Evolutionary conservation across 2,888 invertebrate genomes (phyloP).

Genomic region (Brachynemurus nebulosus): DNA sequence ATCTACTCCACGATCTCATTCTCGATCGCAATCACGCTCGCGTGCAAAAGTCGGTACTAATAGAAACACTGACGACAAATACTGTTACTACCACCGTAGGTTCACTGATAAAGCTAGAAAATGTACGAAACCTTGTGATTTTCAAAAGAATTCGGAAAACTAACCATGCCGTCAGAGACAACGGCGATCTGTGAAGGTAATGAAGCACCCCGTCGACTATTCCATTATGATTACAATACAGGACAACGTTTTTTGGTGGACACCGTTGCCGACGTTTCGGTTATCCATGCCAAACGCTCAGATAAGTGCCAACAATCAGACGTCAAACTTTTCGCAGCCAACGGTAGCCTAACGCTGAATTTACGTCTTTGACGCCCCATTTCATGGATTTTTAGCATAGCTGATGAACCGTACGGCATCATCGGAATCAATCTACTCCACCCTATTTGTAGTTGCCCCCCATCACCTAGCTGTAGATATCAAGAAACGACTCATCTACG

Average conservation of each 20-base stretch:
- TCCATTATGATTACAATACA: constrained; percentile 9
- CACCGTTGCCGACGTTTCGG: constrained; percentile 11
- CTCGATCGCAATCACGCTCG: too few species aligned
- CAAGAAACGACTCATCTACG: constrained; percentile 2
- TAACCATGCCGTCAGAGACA: constrained; percentile 6
- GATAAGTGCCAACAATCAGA: too few species aligned
- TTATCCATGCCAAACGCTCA: constrained; percentile 9
- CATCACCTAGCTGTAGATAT: too few species aligned
- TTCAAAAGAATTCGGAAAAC: constrained; percentile 9
- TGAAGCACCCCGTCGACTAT: constrained; percentile 7
- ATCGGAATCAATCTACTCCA: constrained; percentile 14
- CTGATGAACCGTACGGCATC: constrained; percentile 11
- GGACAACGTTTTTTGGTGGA: constrained; percentile 13
- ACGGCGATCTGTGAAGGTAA: constrained; percentile 10
- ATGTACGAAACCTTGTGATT: too few species aligned
- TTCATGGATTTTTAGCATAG: constrained; percentile 13
- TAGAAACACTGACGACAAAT: not conserved
- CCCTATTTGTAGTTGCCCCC: not conserved
- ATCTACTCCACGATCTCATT: not conserved
- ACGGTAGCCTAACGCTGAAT: constrained; percentile 11
- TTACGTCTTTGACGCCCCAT: constrained; percentile 12
- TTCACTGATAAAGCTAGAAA: too few species aligned
- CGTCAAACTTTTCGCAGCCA: constrained; percentile 13
- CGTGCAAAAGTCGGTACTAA: too few species aligned
- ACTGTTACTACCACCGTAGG: constrained; percentile 7